Conservation (phyloP, 2,113 vertebrate species). For the human (Homo sapiens) region DNA sequence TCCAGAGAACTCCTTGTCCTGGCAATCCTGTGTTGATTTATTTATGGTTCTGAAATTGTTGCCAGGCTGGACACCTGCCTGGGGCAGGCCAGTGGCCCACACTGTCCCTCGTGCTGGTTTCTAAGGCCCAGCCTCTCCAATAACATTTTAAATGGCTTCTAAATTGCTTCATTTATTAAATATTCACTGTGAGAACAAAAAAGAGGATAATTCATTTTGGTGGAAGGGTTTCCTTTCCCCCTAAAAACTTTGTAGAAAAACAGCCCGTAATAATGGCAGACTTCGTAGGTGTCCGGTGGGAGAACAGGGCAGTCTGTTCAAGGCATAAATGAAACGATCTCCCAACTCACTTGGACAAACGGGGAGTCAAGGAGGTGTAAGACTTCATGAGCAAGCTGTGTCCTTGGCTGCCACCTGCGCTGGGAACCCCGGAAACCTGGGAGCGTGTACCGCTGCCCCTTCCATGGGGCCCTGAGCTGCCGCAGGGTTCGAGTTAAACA, state of each 20-base stretch:
- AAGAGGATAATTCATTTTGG: neutral
- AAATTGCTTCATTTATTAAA: constrained; percentile 43
- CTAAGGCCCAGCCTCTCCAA: neutral
- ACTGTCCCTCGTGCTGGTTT: rapidly evolving
- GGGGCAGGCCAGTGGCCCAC: rapidly evolving
- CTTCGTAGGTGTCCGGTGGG: neutral
- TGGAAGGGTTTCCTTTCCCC: neutral
- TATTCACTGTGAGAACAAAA: neutral
- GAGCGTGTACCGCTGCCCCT: constrained; percentile 34
- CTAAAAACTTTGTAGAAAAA: neutral
- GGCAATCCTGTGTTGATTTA: rapidly evolving
- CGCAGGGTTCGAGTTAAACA: constrained; percentile 49
- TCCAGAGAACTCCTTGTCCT: rapidly evolving
- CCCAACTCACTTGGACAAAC: neutral
- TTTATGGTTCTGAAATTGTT: rapidly evolving
- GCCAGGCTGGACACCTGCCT: neutral
- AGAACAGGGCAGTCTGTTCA: neutral
- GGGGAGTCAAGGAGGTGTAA: rapidly evolving
- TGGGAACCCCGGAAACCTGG: neutral
- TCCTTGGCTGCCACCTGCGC: neutral
- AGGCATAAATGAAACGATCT: neutral
- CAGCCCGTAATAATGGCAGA: neutral
- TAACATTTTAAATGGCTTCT: neutral
- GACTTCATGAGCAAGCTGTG: neutral
- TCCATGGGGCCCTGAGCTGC: constrained; percentile 48